Conservation (phyloP, 2,113 vertebrate genomes). For the Tragelaphus strepsiceros region DNA sequence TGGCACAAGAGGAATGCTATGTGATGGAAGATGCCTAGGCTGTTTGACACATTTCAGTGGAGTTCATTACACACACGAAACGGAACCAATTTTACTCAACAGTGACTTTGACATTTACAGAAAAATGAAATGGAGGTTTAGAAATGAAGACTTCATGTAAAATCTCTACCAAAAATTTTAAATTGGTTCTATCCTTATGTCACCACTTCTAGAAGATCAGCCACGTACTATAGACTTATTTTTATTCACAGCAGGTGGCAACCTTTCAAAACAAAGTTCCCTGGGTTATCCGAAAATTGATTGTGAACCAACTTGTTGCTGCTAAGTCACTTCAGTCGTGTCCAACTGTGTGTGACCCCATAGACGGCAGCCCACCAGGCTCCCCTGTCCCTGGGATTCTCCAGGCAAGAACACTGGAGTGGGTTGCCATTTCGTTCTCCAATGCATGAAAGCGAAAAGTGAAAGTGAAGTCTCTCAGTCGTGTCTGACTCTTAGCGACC, state of each 20-base stretch:
- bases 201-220: neutral
- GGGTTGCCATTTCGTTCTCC: too few relatives aligned
- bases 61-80: conserved; percentile 73
- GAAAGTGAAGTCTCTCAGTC: too few relatives aligned
- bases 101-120: conserved; percentile 75
- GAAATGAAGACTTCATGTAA: conserved; percentile 69
- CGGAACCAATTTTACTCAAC: conserved; percentile 75
- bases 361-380: too few relatives aligned
- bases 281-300: conserved; percentile 35
- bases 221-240: neutral
- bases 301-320: neutral
- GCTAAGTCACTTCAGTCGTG: too few relatives aligned
- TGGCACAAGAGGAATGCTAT: conserved; percentile 56
- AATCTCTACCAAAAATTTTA: conserved; percentile 53
- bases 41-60: conserved; percentile 73
- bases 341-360: too few relatives aligned
- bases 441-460: too few relatives aligned
- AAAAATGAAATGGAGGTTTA: conserved; percentile 64
- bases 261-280: conserved; percentile 25
- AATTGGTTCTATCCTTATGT: conserved; percentile 36
- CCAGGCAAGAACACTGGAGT: too few relatives aligned
- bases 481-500: too few relatives aligned
- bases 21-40: conserved; percentile 55
- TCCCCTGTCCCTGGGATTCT: too few relatives aligned
- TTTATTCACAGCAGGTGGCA: conserved; percentile 9